Evolutionary conservation across 1,140 invertebrate genomes (phyloP).

Genomic region (Chrysoperla carnea): DNA sequence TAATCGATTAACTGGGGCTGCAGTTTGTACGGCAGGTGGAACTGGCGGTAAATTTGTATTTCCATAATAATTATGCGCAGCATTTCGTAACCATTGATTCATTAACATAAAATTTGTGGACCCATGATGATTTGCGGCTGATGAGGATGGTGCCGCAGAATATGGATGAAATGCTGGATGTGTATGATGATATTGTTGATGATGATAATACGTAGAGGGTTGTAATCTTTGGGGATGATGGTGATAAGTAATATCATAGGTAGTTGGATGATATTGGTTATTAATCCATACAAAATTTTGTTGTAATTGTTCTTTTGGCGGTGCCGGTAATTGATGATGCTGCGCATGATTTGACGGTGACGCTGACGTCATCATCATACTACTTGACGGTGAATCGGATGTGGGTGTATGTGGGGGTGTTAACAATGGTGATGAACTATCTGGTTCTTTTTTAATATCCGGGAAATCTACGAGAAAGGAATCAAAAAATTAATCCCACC

Average conservation of each 20-base stretch:
- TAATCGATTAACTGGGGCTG: slow-evolving; percentile 18
- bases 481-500: no score
- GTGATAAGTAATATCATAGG: neutral
- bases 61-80: slow-evolving; percentile 34
- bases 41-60: slow-evolving; percentile 17
- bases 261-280: neutral
- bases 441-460: slow-evolving; percentile 38
- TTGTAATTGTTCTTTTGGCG: neutral
- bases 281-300: neutral
- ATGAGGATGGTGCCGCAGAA: slow-evolving; percentile 7
- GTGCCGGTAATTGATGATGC: slow-evolving; percentile 2
- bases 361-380: slow-evolving; percentile 17
- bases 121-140: slow-evolving; percentile 22
- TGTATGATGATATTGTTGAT: slow-evolving; percentile 1
- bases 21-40: slow-evolving; percentile 24
- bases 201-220: neutral
- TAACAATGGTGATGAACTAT: slow-evolving; percentile 36
- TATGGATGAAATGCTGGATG: neutral
- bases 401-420: slow-evolving; percentile 57
- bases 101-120: slow-evolving; percentile 31
- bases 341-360: neutral
- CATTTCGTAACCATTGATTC: slow-evolving; percentile 53
- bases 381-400: slow-evolving; percentile 25
- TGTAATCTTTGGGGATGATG: neutral
- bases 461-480: slow-evolving; percentile 1